A percentile compares a stretch with the other conserved stretches of the same genome.
Conservation (phyloP, 2,113 vertebrate species). For the Hippocampus guttulatus region DNA sequence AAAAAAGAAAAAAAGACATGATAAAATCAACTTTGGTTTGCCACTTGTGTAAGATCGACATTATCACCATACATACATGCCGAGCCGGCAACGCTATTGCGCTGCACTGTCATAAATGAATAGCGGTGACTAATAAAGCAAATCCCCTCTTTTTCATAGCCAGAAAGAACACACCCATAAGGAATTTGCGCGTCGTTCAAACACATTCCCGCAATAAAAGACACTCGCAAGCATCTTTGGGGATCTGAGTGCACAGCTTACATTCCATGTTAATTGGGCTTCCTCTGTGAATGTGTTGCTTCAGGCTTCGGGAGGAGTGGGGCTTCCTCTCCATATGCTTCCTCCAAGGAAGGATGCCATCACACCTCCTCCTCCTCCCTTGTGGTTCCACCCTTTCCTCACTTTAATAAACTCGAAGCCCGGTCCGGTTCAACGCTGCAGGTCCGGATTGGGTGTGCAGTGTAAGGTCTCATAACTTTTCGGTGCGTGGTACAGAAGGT, state of each 20-base stretch:
- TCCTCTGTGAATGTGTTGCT: conserved; percentile 48
- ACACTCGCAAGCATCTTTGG: conserved; percentile 1
- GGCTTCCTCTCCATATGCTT: conserved; percentile 65
- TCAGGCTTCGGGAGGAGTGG: conserved; percentile 31
- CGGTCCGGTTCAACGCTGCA: conserved; percentile 31
- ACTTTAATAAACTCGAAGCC: conserved; percentile 24
- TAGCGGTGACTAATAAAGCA: conserved; percentile 11
- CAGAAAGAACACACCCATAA: neutral
- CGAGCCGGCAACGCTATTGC: neutral
- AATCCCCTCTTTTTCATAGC: conserved; percentile 9
- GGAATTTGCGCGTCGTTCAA: neutral
- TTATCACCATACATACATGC: neutral
- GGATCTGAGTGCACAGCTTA: conserved; percentile 22
- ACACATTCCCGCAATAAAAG: conserved; percentile 3
- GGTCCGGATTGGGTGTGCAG: conserved; percentile 42
- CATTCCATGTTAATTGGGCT: conserved; percentile 48
- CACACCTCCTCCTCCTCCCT: conserved; percentile 56
- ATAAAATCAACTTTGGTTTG: neutral
- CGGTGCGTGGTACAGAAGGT: conserved; percentile 20
- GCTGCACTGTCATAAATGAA: neutral
- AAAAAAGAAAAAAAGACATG: neutral
- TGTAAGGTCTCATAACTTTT: conserved; percentile 19
- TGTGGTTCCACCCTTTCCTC: conserved; percentile 56
- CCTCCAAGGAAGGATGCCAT: conserved; percentile 64
- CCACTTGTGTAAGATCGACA: neutral